Evolutionary conservation across 2,797 vertebrate species (phyloP).

Genomic region (Mormyrops boulengeri): DNA sequence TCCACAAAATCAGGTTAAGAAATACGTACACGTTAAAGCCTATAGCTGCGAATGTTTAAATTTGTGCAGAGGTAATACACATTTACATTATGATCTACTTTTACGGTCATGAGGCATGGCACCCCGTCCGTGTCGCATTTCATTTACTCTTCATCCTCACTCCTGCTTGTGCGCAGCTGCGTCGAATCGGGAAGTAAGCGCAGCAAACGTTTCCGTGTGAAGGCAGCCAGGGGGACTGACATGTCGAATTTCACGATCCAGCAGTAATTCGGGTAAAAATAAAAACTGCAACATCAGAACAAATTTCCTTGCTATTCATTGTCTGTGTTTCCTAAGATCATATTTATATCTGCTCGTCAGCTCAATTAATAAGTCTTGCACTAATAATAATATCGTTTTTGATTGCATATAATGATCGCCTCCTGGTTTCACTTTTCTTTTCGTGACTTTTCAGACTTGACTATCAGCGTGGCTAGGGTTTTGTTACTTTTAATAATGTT

Average conservation of each 20-base stretch:
- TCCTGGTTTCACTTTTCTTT: conserved; percentile 23
- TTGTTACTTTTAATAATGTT: not conserved
- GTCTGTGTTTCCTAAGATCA: not conserved
- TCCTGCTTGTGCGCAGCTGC: not conserved
- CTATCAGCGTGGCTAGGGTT: not conserved
- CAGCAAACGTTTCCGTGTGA: not conserved
- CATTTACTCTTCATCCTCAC: not conserved
- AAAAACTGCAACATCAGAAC: not conserved
- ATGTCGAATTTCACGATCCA: not conserved
- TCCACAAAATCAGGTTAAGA: not conserved
- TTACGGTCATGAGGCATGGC: not conserved
- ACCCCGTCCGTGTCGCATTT: not conserved
- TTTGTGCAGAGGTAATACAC: not conserved
- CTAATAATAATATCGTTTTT: not conserved
- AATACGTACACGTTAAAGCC: not conserved
- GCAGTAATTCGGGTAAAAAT: conserved; percentile 3
- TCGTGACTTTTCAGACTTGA: not conserved
- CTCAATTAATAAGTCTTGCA: not conserved
- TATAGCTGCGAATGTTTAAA: not conserved
- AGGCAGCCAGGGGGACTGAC: not conserved
- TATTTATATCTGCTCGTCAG: not conserved
- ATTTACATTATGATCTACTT: not conserved
- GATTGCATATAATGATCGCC: not conserved
- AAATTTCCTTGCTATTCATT: not conserved
- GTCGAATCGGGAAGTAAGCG: not conserved